Percentiles rank a stretch among this genome's conserved stretches.
phyloP scores from a whole-genome alignment of 2,113 vertebrate genomes.

The Felis chaus region DNA sequence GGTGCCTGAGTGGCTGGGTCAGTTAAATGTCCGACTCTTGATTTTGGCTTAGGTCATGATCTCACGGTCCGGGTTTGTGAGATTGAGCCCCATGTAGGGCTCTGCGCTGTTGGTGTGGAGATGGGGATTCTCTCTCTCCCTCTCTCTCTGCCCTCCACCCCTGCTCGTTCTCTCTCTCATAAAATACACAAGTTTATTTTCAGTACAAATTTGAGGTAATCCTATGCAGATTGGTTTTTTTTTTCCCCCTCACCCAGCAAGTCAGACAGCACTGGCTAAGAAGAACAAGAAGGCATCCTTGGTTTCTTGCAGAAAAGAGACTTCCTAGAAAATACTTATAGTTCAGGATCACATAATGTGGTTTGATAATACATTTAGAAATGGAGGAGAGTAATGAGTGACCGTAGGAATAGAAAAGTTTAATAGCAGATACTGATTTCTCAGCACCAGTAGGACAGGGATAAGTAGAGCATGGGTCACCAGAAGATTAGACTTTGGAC shows the following conservation, averaged over 20 bases:
- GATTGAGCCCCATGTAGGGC: no score
- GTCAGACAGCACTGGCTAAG: neutral
- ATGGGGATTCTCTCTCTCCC: no score
- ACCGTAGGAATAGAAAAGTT: neutral
- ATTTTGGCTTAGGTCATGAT: no score
- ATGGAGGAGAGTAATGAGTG: neutral
- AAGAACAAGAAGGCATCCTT: neutral
- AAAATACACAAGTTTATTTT: no score
- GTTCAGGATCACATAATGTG: neutral
- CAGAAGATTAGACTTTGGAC: neutral
- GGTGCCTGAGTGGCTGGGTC: no score
- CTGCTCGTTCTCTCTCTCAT: no score
- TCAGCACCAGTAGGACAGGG: neutral
- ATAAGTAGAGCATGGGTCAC: neutral
- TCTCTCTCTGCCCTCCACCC: no score
- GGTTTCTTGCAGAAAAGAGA: neutral
- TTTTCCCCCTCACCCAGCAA: neutral
- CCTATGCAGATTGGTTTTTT: neutral
- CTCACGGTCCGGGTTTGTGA: fast-evolving
- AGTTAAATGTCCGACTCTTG: no score
- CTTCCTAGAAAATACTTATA: neutral
- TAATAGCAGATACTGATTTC: neutral
- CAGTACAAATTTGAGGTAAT: neutral
- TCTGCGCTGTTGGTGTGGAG: no score
- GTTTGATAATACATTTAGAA: neutral